A percentile compares a stretch with the other conserved stretches of the same genome.
phyloP scores from a whole-genome alignment of 2,113 vertebrate species.

The Melanotaenia duboulayi region DNA sequence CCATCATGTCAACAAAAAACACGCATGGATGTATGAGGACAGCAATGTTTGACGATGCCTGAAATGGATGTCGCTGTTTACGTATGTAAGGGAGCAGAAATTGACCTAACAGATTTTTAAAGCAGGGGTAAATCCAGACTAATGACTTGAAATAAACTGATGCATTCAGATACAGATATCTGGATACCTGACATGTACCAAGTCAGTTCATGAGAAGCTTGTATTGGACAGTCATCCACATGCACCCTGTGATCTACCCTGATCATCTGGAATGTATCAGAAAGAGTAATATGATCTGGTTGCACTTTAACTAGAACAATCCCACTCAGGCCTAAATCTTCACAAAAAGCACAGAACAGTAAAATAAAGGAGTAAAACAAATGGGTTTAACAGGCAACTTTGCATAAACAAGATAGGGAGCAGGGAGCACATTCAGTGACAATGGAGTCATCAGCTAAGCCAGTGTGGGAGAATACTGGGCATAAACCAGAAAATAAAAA shows the following conservation, averaged over 20 bases:
- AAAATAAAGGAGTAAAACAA: conserved; percentile 45
- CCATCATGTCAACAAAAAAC: too few species aligned
- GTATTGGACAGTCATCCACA: neutral
- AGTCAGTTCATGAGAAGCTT: conserved; percentile 8
- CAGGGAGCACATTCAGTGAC: conserved; percentile 66
- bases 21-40: too few species aligned
- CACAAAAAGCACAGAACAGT: conserved; percentile 62
- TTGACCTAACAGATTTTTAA: too few species aligned
- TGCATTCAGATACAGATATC: too few species aligned
- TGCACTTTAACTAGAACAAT: conserved; percentile 36
- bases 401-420: conserved; percentile 66
- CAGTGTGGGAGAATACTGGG: conserved; percentile 56
- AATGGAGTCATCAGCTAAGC: conserved; percentile 55
- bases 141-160: too few species aligned
- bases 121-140: too few species aligned
- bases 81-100: too few species aligned
- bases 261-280: conserved; percentile 33
- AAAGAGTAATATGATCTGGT: conserved; percentile 18
- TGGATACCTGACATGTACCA: neutral
- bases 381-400: conserved; percentile 76
- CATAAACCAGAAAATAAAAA: conserved; percentile 61
- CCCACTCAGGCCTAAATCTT: conserved; percentile 24
- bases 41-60: too few species aligned
- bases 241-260: conserved; percentile 6
- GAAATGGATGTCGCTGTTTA: too few species aligned